Base-by-base conservation (phyloP, 2,797 vertebrate genomes). In the Tachyglossus aculeatus region DNA sequence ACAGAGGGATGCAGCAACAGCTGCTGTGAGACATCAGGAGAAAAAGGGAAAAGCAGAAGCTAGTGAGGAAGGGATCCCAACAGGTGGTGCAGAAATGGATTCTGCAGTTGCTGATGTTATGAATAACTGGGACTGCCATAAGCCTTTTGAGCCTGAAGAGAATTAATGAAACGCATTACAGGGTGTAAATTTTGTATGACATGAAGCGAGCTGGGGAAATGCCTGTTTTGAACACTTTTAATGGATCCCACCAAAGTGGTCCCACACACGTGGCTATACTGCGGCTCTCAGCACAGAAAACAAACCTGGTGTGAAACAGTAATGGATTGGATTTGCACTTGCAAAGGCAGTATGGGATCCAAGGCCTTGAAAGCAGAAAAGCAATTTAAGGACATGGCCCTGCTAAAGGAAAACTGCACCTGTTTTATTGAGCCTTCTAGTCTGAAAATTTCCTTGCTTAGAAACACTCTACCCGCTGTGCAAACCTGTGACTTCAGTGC, bases 1-100 rank as follows among this genome's bases (percentile, higher is more conserved):
- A 51, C 31, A 58, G 34, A 69, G 48, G 50, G 70, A 70, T 61
- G 56, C 67, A 70, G 48, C 54, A 54, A 18, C 16, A 34, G 36
- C 77, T 76, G 31, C 74, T 80, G 21, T 67, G 73, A 69, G 67
- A 67, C 85, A 78, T 14, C 80, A 77, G 73, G 78, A 84, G 61
- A 75, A 67, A 86, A 81, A 73, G 53, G 68, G 74, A 67, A 82
- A 85, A 85, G 77, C 59, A 77, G 7, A 62, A 85, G 47, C 47
- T 60, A 48, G 21, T 37, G 12, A 53, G 51, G 40, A 60, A 45
- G 10, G 29, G 50, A 41, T 53, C 32, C 21, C 21, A 50, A 18
- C 2, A 33, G 18, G 3, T 37, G n/a, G 34, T 22, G 45, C 65
- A 31, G n/a, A 70, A 62, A n/a, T n/a, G n/a, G n/a, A n/a, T n/a